These are phyloP conservation scores for Cephus nigrinus DNA, from an alignment of 2,888 invertebrate species.

Conservation along the genomic window DNA sequence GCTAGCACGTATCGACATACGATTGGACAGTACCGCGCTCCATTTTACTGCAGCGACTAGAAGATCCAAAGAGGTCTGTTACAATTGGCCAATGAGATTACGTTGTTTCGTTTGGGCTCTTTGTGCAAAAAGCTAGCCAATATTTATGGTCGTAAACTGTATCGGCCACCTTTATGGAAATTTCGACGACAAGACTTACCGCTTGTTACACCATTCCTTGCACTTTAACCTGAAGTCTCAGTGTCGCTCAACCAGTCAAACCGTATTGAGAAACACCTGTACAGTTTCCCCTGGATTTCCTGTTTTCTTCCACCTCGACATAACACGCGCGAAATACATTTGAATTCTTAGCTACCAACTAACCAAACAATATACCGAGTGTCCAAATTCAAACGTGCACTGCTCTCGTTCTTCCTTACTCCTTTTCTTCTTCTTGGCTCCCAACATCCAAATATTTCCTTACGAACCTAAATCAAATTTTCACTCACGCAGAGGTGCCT, in stretches of 20 bases:
- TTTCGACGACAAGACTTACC: slow-evolving; percentile 23
- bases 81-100: neutral
- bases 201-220: slow-evolving; percentile 49
- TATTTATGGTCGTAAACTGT: neutral
- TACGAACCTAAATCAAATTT: neutral
- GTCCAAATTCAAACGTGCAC: neutral
- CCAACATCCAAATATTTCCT: neutral
- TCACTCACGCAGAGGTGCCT: neutral
- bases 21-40: neutral
- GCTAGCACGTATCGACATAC: slow-evolving; percentile 9
- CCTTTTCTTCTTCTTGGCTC: neutral
- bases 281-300: neutral
- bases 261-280: neutral
- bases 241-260: slow-evolving; percentile 29
- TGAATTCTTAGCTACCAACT: neutral
- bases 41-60: neutral
- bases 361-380: neutral
- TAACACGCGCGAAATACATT: neutral
- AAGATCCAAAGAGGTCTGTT: neutral
- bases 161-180: neutral
- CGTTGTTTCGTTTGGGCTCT: neutral
- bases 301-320: neutral
- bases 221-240: slow-evolving; percentile 42
- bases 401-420: neutral
- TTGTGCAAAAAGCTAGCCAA: neutral